Percentiles rank a stretch among this genome's conserved stretches.
phyloP scores from a whole-genome alignment of 64 coral and sea anemone genomes.

The Montipora sp. region DNA sequence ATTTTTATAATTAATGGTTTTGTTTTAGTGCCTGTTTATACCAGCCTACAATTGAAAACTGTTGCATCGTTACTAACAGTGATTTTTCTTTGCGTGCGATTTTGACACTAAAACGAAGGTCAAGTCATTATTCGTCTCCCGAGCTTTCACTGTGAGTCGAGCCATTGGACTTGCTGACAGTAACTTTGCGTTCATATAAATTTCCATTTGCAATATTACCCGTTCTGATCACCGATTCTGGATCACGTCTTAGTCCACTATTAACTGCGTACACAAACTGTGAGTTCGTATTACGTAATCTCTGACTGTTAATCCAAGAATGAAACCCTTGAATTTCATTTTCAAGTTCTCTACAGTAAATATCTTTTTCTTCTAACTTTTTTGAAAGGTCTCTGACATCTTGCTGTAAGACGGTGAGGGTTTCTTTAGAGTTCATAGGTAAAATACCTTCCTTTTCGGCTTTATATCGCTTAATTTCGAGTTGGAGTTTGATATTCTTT shows the following conservation, averaged over 20 bases:
- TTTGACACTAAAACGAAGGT: not conserved
- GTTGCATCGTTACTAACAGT: no score
- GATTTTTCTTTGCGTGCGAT: not conserved
- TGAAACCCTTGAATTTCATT: constrained; percentile 79
- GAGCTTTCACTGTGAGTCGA: constrained; percentile 62
- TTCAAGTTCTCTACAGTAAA: constrained; percentile 71
- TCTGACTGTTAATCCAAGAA: constrained; percentile 79
- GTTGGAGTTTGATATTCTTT: constrained; percentile 72
- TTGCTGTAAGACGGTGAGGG: constrained; percentile 87
- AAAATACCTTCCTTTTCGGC: constrained; percentile 67
- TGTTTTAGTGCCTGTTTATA: not conserved
- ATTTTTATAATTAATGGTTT: not conserved
- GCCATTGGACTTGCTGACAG: constrained; percentile 56
- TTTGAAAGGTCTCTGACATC: constrained; percentile 85
- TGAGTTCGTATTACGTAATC: constrained; percentile 50
- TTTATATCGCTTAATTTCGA: constrained; percentile 66
- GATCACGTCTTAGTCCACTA: constrained; percentile 61
- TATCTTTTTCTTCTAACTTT: constrained; percentile 87
- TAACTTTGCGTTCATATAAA: not conserved
- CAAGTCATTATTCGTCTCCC: constrained; percentile 73
- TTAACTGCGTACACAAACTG: constrained; percentile 13
- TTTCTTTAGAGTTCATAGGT: constrained; percentile 78
- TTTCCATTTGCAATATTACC: constrained; percentile 81
- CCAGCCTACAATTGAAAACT: not conserved
- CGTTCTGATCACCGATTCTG: constrained; percentile 69